Evolutionary conservation across 2,888 invertebrate species (phyloP).

Genomic region (Drosophila limbata): DNA sequence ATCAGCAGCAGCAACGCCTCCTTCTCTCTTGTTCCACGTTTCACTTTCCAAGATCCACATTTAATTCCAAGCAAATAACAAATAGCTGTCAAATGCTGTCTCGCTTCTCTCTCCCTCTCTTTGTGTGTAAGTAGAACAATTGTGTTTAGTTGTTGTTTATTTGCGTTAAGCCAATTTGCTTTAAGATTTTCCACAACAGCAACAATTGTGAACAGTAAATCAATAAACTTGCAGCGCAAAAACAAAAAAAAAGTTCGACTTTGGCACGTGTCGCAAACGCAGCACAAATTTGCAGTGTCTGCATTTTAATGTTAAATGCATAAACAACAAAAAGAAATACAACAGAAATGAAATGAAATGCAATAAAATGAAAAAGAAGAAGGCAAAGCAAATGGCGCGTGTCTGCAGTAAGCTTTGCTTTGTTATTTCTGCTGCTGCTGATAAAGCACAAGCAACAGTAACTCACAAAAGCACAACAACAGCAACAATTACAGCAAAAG

Average conservation of each 20-base stretch:
- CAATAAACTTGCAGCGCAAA: slow-evolving; percentile 47
- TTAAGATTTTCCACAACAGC: slow-evolving; percentile 34
- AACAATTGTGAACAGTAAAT: slow-evolving; percentile 41
- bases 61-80: slow-evolving; percentile 34
- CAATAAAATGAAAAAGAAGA: slow-evolving; percentile 4
- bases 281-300: slow-evolving; percentile 39
- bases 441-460: slow-evolving; percentile 43
- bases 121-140: slow-evolving; percentile 12
- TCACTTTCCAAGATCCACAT: slow-evolving; percentile 32
- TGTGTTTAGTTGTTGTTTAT: slow-evolving; percentile 50
- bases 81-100: slow-evolving; percentile 15
- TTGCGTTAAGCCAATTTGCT: slow-evolving; percentile 72
- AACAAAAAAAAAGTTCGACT: slow-evolving; percentile 28
- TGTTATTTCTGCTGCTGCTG: slow-evolving; percentile 31
- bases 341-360: neutral
- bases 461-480: slow-evolving; percentile 25
- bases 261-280: slow-evolving; percentile 56
- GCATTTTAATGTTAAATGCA: slow-evolving; percentile 19
- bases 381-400: slow-evolving; percentile 51
- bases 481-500: slow-evolving; percentile 27
- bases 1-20: slow-evolving; percentile 18
- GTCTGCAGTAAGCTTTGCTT: slow-evolving; percentile 42
- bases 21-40: slow-evolving; percentile 8
- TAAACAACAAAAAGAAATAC: slow-evolving; percentile 24
- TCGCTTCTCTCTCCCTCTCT: neutral